phyloP scores from a whole-genome alignment of 2,113 vertebrate species.

The Herpailurus yagouaroundi region DNA sequence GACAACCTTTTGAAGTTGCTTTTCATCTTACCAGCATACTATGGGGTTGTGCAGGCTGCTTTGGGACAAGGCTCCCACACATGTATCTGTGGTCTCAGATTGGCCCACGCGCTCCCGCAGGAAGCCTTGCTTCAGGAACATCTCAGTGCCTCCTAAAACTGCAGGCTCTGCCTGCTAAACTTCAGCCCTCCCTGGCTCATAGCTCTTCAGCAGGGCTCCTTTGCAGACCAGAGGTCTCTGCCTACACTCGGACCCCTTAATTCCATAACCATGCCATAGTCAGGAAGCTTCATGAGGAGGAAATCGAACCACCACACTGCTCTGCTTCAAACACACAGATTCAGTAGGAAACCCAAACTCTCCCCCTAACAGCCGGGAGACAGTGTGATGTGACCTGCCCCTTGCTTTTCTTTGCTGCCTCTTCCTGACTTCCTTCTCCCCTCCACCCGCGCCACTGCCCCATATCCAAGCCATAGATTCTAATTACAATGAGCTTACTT shows the following conservation, averaged over 20 bases:
- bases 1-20: conserved; percentile 1
- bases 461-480: not conserved
- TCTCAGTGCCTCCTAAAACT: not conserved
- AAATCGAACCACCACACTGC: not conserved
- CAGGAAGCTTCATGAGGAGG: not conserved
- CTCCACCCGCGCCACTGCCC: not conserved
- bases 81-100: not conserved
- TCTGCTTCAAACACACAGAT: not conserved
- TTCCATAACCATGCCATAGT: too few relatives aligned
- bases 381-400: not conserved
- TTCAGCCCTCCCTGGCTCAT: not conserved
- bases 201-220: not conserved
- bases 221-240: not conserved
- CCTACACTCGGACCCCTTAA: not conserved
- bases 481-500: not conserved
- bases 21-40: not conserved
- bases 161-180: not conserved
- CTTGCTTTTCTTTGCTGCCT: not conserved
- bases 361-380: not conserved
- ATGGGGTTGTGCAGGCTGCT: fast-evolving
- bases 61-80: not conserved
- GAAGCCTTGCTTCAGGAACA: not conserved
- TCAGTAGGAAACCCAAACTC: not conserved
- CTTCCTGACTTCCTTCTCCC: not conserved
- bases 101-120: not conserved